Evolutionary conservation across 1,140 invertebrate species (phyloP), one percentile per base, ranked within the genome.

Genomic region (Philotrypesis tridentata): DNA sequence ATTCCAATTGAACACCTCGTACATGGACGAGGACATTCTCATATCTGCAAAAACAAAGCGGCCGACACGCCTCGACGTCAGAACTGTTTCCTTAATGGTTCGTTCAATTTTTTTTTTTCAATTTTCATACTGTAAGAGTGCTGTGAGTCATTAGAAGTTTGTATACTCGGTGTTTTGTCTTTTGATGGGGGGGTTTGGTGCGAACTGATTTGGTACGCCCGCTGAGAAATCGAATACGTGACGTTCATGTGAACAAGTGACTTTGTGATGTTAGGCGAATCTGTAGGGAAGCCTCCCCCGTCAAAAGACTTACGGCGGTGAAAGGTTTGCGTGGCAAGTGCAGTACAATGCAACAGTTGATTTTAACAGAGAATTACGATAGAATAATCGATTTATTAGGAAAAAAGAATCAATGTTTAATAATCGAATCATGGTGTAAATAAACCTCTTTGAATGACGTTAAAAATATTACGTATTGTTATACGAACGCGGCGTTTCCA

Each of bases 1-100:
- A 89, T 92, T 94, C 95, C 95, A 95, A 93, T 95, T 94, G 91
- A 95, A 95, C 85, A 95, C 94, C 92, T 95, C 95, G 92, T 95
- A 95, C 94, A 95, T 95, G 88, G 95, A 95, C 90, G 94, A 93
- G 89, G 94, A 95, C 92, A 94, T 95, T 92, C 93, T 92, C 90
- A 93, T 92, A 94, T 94, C 94, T 94, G 93, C 85, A 93, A 94
- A 79, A 86, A 92, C 84, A 91, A 90, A 90, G 83, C 72, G 61
- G 61, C n/a, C 55, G 68, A 31, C 27, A 81, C 27, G 17, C 63
- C 61, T 75, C 71, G 40, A 17, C 43, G 27, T 73, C 71, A 73
- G 6, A 40, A 65, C 12, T 29, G 25, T 73, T 68, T 29, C 3
- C 7, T 68, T 14, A 23, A 25, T 11, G 63, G 2, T 25, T 25